Conservation (phyloP, 2,888 invertebrate species). For the Hydropsyche betteni region DNA sequence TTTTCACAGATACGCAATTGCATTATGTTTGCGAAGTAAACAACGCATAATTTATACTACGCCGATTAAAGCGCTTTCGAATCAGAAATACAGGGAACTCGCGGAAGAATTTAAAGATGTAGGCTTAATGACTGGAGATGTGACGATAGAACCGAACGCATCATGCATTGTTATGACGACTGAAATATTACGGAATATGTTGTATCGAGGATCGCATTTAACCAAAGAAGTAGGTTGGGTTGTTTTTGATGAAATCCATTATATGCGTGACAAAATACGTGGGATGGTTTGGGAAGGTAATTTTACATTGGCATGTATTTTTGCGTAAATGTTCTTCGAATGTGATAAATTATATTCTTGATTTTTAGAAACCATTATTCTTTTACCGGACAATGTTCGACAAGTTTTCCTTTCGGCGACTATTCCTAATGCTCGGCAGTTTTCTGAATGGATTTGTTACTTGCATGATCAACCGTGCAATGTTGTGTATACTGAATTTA, state of each 20-base stretch:
- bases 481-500: slow-evolving; percentile 97
- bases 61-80: slow-evolving; percentile 98
- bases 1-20: slow-evolving; percentile 84
- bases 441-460: slow-evolving; percentile 91
- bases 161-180: slow-evolving; percentile 99
- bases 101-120: slow-evolving; percentile 98
- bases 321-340: too few species aligned
- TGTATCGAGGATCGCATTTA: slow-evolving; percentile 97
- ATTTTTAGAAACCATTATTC: slow-evolving; percentile 86
- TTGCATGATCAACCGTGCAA: slow-evolving; percentile 97
- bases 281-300: slow-evolving; percentile 97
- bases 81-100: slow-evolving; percentile 99
- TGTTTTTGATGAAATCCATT: slow-evolving; percentile 99
- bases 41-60: slow-evolving; percentile 99
- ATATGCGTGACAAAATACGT: slow-evolving; percentile 99
- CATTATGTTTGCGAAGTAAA: slow-evolving; percentile 89
- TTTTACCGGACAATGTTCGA: slow-evolving; percentile 96
- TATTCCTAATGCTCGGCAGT: slow-evolving; percentile 98
- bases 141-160: slow-evolving; percentile 97
- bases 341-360: not conserved
- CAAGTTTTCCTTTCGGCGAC: slow-evolving; percentile 99
- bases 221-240: slow-evolving; percentile 99
- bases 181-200: slow-evolving; percentile 98
- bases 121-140: slow-evolving; percentile 98
- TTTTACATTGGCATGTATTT: not conserved